Percentiles rank a stretch among this genome's conserved stretches.
Evolutionary conservation across 2,113 vertebrate genomes (phyloP).

Genomic region (Solea senegalensis): DNA sequence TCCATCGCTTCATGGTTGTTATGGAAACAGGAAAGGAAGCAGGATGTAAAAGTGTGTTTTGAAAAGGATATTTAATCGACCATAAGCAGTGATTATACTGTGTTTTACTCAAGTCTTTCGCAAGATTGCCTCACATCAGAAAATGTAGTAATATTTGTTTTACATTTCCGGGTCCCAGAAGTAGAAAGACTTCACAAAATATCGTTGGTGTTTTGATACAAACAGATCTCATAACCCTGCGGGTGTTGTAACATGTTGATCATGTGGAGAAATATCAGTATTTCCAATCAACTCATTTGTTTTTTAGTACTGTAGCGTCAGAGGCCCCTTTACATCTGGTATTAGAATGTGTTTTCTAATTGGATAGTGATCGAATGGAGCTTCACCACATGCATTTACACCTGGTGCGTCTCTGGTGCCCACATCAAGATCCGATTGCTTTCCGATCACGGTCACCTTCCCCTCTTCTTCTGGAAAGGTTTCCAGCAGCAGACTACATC

Average conservation of each 20-base stretch:
- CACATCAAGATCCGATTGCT: too few species aligned
- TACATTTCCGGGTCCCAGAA: not conserved
- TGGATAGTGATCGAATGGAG: too few species aligned
- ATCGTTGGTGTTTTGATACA: constrained; percentile 25
- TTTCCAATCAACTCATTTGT: constrained; percentile 36
- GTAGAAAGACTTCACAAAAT: constrained; percentile 6
- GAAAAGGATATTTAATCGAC: constrained; percentile 65
- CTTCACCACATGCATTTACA: too few species aligned
- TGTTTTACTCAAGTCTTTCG: constrained; percentile 46
- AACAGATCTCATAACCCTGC: constrained; percentile 36
- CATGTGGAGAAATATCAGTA: constrained; percentile 12
- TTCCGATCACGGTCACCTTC: too few species aligned
- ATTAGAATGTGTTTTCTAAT: too few species aligned
- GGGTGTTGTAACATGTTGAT: constrained; percentile 44
- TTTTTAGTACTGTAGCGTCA: constrained; percentile 21
- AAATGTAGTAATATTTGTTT: constrained; percentile 8
- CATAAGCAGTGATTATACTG: constrained; percentile 47
- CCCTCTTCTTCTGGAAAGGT: too few species aligned
- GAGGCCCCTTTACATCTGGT: constrained; percentile 30
- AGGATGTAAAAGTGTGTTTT: constrained; percentile 72
- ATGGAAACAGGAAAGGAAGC: constrained; percentile 82
- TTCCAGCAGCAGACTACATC: too few species aligned
- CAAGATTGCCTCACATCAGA: constrained; percentile 12
- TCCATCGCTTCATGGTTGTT: constrained; percentile 74
- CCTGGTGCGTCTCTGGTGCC: too few species aligned